A percentile compares a stretch with the other conserved stretches of the same genome.
Conservation (phyloP, 2,797 vertebrate genomes). For the Girardinus metallicus region DNA sequence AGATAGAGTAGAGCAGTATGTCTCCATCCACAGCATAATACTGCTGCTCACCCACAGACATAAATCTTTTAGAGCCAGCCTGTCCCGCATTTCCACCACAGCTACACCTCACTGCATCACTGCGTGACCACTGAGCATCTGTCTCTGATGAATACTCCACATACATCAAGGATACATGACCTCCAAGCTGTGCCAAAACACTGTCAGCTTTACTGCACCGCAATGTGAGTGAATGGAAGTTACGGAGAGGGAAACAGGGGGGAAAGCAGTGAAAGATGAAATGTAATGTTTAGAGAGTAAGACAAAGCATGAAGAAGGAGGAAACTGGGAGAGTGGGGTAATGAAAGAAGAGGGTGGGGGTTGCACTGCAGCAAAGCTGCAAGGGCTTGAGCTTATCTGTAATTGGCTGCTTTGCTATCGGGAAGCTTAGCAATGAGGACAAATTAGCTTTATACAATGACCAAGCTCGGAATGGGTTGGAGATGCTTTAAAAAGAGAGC, state of each 20-base stretch:
- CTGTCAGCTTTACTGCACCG: slow-evolving; percentile 62
- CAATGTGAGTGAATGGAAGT: slow-evolving; percentile 42
- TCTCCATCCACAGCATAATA: slow-evolving; percentile 59
- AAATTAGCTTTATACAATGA: slow-evolving; percentile 82
- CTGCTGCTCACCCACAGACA: slow-evolving; percentile 63
- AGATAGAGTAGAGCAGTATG: slow-evolving; percentile 50
- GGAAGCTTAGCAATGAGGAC: slow-evolving; percentile 78
- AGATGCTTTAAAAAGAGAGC: slow-evolving; percentile 56
- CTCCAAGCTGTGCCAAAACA: slow-evolving; percentile 76
- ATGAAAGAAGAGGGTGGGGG: slow-evolving; percentile 57
- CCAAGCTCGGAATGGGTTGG: slow-evolving; percentile 61
- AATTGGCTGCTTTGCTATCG: slow-evolving; percentile 82
- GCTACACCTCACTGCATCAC: slow-evolving; percentile 77
- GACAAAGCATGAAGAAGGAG: slow-evolving; percentile 53
- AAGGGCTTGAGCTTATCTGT: slow-evolving; percentile 80
- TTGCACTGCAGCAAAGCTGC: slow-evolving; percentile 74
- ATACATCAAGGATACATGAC: slow-evolving; percentile 78
- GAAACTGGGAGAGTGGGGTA: slow-evolving; percentile 54
- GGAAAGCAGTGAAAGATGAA: slow-evolving; percentile 48
- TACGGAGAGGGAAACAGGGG: slow-evolving; percentile 18
- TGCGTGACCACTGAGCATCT: slow-evolving; percentile 69
- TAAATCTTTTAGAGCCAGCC: slow-evolving; percentile 75
- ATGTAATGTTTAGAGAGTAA: slow-evolving; percentile 52
- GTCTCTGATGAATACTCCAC: slow-evolving; percentile 68
- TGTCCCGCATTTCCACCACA: slow-evolving; percentile 68